Evolutionary conservation across 2,113 vertebrate species (phyloP).

Genomic region (Polypterus senegalus): DNA sequence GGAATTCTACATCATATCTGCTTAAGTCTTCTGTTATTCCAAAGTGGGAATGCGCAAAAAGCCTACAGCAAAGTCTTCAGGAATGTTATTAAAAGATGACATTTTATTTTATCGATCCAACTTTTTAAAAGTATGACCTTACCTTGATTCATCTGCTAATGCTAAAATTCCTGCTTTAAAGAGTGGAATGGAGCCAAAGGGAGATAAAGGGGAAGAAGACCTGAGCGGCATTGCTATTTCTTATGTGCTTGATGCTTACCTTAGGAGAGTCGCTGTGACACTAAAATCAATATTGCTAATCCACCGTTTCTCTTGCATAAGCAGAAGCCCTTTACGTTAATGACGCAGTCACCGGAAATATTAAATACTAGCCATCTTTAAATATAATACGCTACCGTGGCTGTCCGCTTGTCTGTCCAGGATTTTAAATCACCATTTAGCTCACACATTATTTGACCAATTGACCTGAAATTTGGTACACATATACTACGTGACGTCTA

Average conservation of each 20-base stretch:
- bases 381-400: too few species aligned
- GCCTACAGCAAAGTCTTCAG: slow-evolving; percentile 27
- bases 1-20: slow-evolving; percentile 1
- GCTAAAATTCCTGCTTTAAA: slow-evolving; percentile 19
- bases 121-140: slow-evolving; percentile 45
- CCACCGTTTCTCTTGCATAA: slow-evolving; percentile 70
- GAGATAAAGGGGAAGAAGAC: slow-evolving; percentile 13
- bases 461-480: too few species aligned
- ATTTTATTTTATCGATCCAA: slow-evolving; percentile 53
- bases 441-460: too few species aligned
- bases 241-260: slow-evolving; percentile 49
- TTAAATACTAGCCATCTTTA: slow-evolving; percentile 13
- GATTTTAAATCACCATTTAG: too few species aligned
- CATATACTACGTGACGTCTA: too few species aligned
- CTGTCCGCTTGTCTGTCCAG: too few species aligned
- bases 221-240: slow-evolving; percentile 63
- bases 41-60: background rate
- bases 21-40: slow-evolving; percentile 4
- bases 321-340: slow-evolving; percentile 53
- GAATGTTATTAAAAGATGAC: slow-evolving; percentile 47
- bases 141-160: slow-evolving; percentile 40
- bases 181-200: slow-evolving; percentile 4
- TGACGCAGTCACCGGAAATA: slow-evolving; percentile 40
- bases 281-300: slow-evolving; percentile 70
- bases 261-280: slow-evolving; percentile 55